phyloP scores from a whole-genome alignment of 2,888 invertebrate genomes.

The Drosophila phalerata region DNA sequence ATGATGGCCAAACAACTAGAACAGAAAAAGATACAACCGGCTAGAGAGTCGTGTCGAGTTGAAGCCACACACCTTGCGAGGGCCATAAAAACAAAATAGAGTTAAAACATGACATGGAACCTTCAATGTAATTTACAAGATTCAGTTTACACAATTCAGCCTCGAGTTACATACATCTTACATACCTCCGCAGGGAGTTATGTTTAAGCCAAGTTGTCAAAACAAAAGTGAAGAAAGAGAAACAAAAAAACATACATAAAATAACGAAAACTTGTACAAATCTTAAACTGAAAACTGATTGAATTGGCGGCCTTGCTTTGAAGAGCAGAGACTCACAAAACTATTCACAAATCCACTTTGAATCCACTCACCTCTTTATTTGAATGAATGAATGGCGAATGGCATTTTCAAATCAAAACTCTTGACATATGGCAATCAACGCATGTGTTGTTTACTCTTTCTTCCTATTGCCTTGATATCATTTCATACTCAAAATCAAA shows the following conservation, averaged over 20 bases:
- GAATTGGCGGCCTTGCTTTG: slow-evolving; percentile 38
- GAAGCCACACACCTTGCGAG: slow-evolving; percentile 41
- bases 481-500: slow-evolving; percentile 8
- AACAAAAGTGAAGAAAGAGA: slow-evolving; percentile 13
- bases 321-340: slow-evolving; percentile 14
- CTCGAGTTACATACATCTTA: slow-evolving; percentile 26
- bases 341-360: slow-evolving; percentile 15
- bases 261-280: slow-evolving; percentile 32
- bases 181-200: slow-evolving; percentile 6
- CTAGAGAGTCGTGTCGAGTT: slow-evolving; percentile 11
- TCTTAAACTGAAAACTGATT: slow-evolving; percentile 14
- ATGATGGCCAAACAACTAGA: slow-evolving; percentile 40
- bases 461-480: slow-evolving; percentile 22
- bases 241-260: slow-evolving; percentile 16
- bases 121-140: slow-evolving; percentile 67
- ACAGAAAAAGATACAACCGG: slow-evolving; percentile 12
- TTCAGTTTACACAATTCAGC: slow-evolving; percentile 33
- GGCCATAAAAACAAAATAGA: slow-evolving; percentile 32
- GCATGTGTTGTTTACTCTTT: slow-evolving; percentile 10
- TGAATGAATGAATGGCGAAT: slow-evolving; percentile 17
- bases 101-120: slow-evolving; percentile 47
- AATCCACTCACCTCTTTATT: slow-evolving; percentile 28
- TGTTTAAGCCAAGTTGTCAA: slow-evolving; percentile 20
- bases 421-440: slow-evolving; percentile 49
- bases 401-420: slow-evolving; percentile 32